A percentile compares a stretch with the other conserved stretches of the same genome.
These are phyloP conservation scores for Petaurus breviceps DNA, from an alignment of 2,113 vertebrate species.

Conservation along the genomic window DNA sequence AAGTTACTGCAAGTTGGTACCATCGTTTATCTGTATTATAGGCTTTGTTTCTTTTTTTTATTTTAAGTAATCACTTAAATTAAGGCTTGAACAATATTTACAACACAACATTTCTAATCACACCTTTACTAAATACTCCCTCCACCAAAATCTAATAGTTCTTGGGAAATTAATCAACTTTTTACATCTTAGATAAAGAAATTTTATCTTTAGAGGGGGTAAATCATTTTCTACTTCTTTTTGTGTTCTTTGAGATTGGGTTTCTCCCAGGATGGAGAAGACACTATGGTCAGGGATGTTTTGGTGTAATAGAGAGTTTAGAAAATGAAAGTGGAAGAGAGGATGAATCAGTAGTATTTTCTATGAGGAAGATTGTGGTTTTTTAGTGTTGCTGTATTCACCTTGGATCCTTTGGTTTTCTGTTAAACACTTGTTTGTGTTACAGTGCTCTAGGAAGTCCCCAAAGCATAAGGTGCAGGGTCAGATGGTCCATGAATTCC, in stretches of 20 bases:
- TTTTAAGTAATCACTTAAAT: not conserved
- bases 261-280: not conserved
- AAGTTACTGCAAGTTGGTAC: not conserved
- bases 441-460: too few relatives aligned
- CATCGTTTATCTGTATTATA: not conserved
- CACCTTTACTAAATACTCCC: not conserved
- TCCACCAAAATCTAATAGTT: not conserved
- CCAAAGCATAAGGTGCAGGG: too few relatives aligned
- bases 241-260: not conserved
- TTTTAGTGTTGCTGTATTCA: too few relatives aligned
- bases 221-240: not conserved
- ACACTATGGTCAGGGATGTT: not conserved
- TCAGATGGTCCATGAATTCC: too few relatives aligned
- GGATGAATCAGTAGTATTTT: too few relatives aligned
- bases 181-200: not conserved
- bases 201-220: not conserved
- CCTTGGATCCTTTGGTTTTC: too few relatives aligned
- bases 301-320: too few relatives aligned
- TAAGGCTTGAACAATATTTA: not conserved
- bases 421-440: too few relatives aligned
- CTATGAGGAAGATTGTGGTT: too few relatives aligned
- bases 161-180: not conserved
- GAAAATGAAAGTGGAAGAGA: too few relatives aligned
- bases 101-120: not conserved
- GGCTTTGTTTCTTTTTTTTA: not conserved